These are phyloP conservation scores for Ceyx margarethae DNA, from an alignment of 2,113 vertebrate species.

Conservation along the genomic window DNA sequence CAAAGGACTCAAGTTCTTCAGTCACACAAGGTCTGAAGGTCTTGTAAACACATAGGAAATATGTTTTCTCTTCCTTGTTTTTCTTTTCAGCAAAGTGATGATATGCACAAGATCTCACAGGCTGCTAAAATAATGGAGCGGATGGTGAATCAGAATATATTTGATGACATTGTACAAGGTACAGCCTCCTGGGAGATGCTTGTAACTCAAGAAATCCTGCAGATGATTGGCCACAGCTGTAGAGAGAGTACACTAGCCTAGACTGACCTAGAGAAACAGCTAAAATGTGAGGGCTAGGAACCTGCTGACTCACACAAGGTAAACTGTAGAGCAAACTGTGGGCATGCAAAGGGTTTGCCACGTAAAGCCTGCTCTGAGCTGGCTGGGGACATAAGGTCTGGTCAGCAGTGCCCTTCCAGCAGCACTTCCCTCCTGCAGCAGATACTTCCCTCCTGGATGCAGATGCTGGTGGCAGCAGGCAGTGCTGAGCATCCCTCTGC, in stretches of 20 bases:
- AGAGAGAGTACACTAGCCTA: neutral
- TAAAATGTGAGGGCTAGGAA: neutral
- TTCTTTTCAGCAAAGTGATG: slow-evolving; percentile 74
- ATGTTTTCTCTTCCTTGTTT: neutral
- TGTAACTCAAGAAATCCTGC: neutral
- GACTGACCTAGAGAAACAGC: neutral
- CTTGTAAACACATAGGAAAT: neutral
- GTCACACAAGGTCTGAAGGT: neutral
- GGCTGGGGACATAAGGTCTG: neutral
- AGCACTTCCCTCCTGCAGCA: neutral
- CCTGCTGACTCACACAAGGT: neutral
- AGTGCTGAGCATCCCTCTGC: neutral
- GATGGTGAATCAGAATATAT: slow-evolving; percentile 90
- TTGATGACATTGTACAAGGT: slow-evolving; percentile 91
- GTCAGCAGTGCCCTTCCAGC: neutral
- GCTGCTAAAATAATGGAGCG: slow-evolving; percentile 86
- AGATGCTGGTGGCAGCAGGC: neutral
- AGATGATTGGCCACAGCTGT: neutral
- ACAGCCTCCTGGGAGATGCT: neutral
- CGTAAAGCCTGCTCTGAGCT: neutral
- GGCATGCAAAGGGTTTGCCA: neutral
- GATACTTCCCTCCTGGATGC: neutral
- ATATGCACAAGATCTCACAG: slow-evolving; percentile 79
- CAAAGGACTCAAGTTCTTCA: neutral
- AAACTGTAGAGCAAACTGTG: neutral